Conservation (phyloP, 2,888 invertebrate species). For the Mimumesa dahlbomi region DNA sequence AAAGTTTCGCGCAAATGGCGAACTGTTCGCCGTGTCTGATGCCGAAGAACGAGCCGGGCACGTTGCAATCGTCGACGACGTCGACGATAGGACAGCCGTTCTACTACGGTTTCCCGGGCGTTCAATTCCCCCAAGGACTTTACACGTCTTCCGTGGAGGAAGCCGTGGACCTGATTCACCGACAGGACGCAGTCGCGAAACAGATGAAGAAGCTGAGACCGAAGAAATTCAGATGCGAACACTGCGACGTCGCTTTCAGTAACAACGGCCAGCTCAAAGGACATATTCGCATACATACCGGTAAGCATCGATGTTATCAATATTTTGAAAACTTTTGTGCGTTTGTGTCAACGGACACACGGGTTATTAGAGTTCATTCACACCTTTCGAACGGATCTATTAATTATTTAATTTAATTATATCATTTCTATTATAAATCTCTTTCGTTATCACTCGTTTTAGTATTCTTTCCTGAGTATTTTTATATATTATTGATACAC, state of each 20-base stretch:
- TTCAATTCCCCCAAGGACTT: conserved; percentile 4
- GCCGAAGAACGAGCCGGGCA: background rate
- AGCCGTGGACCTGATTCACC: conserved; percentile 68
- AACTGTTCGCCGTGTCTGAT: background rate
- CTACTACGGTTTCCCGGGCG: background rate
- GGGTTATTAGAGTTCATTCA: no score
- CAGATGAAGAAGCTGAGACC: conserved; percentile 88
- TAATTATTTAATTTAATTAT: no score
- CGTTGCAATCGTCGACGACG: background rate
- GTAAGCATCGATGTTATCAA: conserved; percentile 75
- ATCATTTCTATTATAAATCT: no score
- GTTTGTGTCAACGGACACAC: no score
- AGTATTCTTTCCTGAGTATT: no score
- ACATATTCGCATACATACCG: conserved; percentile 94
- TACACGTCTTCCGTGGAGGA: conserved; percentile 59
- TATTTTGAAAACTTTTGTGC: no score
- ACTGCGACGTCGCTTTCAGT: conserved; percentile 95
- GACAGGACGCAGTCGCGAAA: conserved; percentile 70
- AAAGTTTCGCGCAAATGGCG: background rate
- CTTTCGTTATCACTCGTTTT: no score
- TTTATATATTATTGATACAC: no score
- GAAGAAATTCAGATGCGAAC: conserved; percentile 94
- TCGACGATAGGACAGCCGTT: conserved; percentile 14
- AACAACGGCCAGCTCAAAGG: conserved; percentile 96
- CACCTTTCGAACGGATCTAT: no score